These are phyloP conservation scores for Hemicrepidius hirtus DNA, from an alignment of 2,888 invertebrate genomes.

Conservation along the genomic window DNA sequence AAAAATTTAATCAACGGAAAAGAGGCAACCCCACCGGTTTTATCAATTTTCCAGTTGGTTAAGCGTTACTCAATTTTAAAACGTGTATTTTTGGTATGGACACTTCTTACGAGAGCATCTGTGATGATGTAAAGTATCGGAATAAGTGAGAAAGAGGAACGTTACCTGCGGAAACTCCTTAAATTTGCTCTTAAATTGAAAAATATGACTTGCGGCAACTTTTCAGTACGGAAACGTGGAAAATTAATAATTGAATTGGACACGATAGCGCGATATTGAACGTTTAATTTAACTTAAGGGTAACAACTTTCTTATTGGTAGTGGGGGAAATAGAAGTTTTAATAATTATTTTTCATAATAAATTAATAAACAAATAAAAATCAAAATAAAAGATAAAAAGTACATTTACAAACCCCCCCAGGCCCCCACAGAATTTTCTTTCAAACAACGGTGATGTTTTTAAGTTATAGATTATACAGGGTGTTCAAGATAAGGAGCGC, in stretches of 20 bases:
- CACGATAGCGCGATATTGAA: constrained; percentile 27
- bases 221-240: constrained; percentile 35
- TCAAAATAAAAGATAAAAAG: no score
- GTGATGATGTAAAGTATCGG: constrained; percentile 7
- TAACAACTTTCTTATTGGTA: background rate
- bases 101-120: background rate
- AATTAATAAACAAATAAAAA: no score
- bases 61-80: constrained; percentile 29
- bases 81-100: background rate
- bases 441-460: no score
- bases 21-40: constrained; percentile 18
- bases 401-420: no score
- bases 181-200: constrained; percentile 48
- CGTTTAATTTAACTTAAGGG: background rate
- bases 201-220: constrained; percentile 46
- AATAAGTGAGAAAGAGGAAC: constrained; percentile 30
- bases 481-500: no score
- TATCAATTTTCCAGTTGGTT: constrained; percentile 31
- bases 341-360: no score
- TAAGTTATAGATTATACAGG: no score
- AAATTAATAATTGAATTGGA: constrained; percentile 45
- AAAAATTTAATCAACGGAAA: constrained; percentile 24
- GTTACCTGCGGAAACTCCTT: constrained; percentile 28
- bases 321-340: background rate
- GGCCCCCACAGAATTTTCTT: no score